Evolutionary conservation across 2,797 vertebrate species (phyloP).

Genomic region (Acridotheres tristis): DNA sequence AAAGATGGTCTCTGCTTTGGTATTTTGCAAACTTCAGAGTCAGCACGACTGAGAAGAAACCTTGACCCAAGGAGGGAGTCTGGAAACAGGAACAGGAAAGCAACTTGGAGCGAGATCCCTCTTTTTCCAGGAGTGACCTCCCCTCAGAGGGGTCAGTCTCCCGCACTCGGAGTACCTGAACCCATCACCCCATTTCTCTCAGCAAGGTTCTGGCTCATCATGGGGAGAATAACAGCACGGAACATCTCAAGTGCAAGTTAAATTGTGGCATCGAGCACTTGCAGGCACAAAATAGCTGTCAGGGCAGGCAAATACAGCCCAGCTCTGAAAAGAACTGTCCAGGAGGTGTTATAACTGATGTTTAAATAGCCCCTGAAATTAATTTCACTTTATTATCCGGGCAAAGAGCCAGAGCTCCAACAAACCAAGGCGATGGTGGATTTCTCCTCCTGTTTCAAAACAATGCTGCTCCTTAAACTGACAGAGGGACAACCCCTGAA

Average conservation of each 20-base stretch:
- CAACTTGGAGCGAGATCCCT: neutral
- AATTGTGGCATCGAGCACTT: neutral
- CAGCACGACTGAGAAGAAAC: neutral
- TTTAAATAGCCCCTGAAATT: neutral
- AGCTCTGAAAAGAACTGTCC: neutral
- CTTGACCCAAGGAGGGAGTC: neutral
- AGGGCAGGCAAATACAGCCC: neutral
- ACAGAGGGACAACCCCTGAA: neutral
- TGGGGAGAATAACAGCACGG: accelerated
- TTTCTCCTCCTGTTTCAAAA: neutral
- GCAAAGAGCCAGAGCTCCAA: neutral
- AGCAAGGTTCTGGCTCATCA: accelerated
- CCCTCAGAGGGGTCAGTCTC: neutral
- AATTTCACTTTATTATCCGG: neutral
- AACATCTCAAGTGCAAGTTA: neutral
- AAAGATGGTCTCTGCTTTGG: neutral
- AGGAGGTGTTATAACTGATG: neutral
- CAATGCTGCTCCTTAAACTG: neutral
- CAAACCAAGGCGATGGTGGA: neutral
- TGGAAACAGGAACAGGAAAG: neutral
- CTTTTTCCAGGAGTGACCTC: neutral
- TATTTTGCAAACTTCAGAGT: neutral
- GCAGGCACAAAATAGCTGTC: accelerated
- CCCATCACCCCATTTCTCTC: accelerated
- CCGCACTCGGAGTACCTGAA: accelerated